Percentiles rank a stretch among this genome's conserved stretches.
phyloP scores from a whole-genome alignment of 2,113 vertebrate genomes.

The Mesitornis unicolor region DNA sequence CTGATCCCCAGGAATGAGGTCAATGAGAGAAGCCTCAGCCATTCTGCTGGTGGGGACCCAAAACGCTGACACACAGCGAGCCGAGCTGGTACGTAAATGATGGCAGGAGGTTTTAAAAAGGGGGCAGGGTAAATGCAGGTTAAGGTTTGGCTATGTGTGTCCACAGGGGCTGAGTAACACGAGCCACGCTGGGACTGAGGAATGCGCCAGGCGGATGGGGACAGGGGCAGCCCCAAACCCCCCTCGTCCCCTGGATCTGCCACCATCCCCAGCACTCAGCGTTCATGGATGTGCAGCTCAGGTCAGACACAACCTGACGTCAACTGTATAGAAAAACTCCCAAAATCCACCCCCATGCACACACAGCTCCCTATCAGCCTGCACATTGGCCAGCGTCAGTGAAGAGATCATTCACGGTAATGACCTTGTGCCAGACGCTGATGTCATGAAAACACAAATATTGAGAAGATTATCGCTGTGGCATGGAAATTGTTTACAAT shows the following conservation, averaged over 20 bases:
- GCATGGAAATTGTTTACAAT: not conserved
- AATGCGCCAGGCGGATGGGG: not conserved
- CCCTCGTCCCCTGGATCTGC: not conserved
- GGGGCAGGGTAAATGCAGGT: not conserved
- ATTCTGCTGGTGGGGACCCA: not conserved
- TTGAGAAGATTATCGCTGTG: not conserved
- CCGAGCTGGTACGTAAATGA: not conserved
- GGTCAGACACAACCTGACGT: too few relatives aligned
- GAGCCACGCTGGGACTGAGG: not conserved
- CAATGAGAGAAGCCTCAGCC: not conserved
- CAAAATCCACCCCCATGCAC: accelerated
- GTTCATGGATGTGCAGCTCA: too few relatives aligned
- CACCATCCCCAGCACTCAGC: too few relatives aligned
- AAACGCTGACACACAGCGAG: too few relatives aligned
- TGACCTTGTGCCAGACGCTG: not conserved
- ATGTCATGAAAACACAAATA: not conserved
- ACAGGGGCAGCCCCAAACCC: not conserved
- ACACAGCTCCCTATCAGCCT: not conserved
- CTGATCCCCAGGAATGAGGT: too few relatives aligned
- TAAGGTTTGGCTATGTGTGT: accelerated
- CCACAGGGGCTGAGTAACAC: accelerated
- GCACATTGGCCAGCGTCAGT: accelerated
- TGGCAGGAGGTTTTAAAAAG: too few relatives aligned
- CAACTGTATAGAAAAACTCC: accelerated
- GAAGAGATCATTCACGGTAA: not conserved